Evolutionary conservation across 2,113 vertebrate species (phyloP), one percentile per base, ranked within the genome.

Genomic region (Eptesicus fuscus): DNA sequence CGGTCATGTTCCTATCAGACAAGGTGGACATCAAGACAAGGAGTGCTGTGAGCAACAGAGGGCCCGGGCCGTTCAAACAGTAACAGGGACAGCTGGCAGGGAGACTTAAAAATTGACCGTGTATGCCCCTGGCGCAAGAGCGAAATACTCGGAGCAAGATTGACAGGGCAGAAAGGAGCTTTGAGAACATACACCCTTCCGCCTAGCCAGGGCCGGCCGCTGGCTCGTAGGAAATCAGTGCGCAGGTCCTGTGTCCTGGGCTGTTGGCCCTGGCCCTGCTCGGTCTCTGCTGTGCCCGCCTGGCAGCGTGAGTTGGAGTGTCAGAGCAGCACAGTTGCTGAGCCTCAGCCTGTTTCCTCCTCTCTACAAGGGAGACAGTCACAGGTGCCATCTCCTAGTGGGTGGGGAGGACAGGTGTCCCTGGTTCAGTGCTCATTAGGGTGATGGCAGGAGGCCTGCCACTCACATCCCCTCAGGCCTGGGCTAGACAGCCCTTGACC

Each of bases 191-290:
- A 1, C 3, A 13, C 17, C 32, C 32, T 7, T 84, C 12, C n/a
- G 16, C 61, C 73, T 20, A 30, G 65, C 16, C n/a, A 10, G 11
- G 5, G 37, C 20, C 9, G 20, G 6, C 23, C 37, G 8, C 4
- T 2, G 12, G 42, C 32, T 59, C 67, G 10, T 13, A 42, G 59
- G 77, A 76, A 23, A 7, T 1, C 47, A 56, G 30, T 23, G 5
- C 13, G 16, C 56, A 35, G 44, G 44, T 9, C 0, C 25, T 16
- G 30, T 37, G 42, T 70, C 44, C 56, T 0, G 9, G 47, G 47
- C 0, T 37, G 9, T 30, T 17, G 0, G 1, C 9, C 28, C 78
- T 2, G 51, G 13, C 5, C 16, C 65, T 16, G 35, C 63, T 35
- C 13, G 0, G 20, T 25, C 53, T 40, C 76, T 42, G 56, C 37